Base-by-base conservation (phyloP, 2,113 vertebrate genomes). In the Oreochromis niloticus region DNA sequence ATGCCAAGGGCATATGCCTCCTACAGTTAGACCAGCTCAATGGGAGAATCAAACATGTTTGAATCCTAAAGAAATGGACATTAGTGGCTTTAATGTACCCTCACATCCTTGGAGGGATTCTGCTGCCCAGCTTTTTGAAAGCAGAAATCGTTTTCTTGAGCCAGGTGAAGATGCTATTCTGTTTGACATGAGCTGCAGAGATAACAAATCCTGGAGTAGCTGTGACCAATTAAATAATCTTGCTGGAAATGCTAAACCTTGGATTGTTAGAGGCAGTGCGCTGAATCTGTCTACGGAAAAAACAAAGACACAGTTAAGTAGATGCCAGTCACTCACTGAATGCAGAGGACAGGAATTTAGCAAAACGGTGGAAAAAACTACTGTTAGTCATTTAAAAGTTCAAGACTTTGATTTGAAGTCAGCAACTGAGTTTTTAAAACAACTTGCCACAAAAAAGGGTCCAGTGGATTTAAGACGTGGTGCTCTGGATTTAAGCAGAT, bases 401-500 rank as follows among this genome's bases (percentile, higher is more conserved):
- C 94, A 71, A 88, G 94, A 92, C 55, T 96, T 92, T 81, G 87
- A 80, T 94, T 95, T 95, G 59, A 95, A 97, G 92, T 89, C 94
- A 83, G 87, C 94, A 22, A 95, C 95, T 85, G 95, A 96, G 9
- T 95, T 96, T 94, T 95, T 97, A 1, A 94, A 94, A 83, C 94
- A n/a, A 82, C 97, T 96, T 86, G 94, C 95, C 3, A 88, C 92
- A 48, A 97, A 97, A 96, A 98, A 97, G 66, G 89, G 97, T 71
- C 97, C 98, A 11, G 63, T 99, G 94, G 98, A 99, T 94, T 96
- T 99, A 95, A 98, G 97, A 92, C 95, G 85, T 59, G 95, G 96
- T 41, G 97, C 97, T 90, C 85, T 96, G 89, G 96, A 96, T 95
- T 96, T 97, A 84, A 97, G 95, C 80, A 89, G 24, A 12, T 92